Percentiles rank a stretch among this genome's conserved stretches.
These are phyloP conservation scores for Eumaeus atala DNA, from an alignment of 1,140 invertebrate genomes.

Conservation along the genomic window DNA sequence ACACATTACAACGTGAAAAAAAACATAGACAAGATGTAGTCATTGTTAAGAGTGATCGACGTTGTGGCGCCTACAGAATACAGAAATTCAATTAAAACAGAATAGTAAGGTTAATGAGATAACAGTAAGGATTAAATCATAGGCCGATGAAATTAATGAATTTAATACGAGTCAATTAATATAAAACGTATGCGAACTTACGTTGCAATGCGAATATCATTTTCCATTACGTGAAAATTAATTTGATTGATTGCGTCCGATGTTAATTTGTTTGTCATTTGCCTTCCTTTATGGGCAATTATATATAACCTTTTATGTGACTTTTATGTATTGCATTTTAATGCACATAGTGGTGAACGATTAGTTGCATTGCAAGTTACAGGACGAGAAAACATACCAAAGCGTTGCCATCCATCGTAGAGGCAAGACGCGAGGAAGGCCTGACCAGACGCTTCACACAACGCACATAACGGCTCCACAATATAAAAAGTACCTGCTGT, in stretches of 20 bases:
- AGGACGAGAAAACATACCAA: too few relatives aligned
- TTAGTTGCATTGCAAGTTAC: too few relatives aligned
- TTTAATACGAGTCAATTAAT: slow-evolving; percentile 1
- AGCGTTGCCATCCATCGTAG: too few relatives aligned
- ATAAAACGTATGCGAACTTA: not conserved
- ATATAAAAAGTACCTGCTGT: too few relatives aligned
- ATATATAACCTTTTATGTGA: not conserved
- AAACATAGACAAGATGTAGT: not conserved
- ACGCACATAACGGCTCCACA: too few relatives aligned
- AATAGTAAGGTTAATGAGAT: not conserved
- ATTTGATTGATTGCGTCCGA: slow-evolving; percentile 2
- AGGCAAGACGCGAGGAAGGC: too few relatives aligned
- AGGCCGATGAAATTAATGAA: slow-evolving; percentile 7
- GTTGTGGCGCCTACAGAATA: too few relatives aligned
- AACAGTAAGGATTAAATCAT: not conserved
- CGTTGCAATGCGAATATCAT: not conserved
- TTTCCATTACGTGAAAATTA: slow-evolving; percentile 9
- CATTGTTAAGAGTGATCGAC: not conserved
- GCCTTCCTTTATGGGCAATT: not conserved
- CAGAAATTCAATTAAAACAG: not conserved
- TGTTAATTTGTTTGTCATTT: not conserved
- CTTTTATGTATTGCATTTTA: too few relatives aligned
- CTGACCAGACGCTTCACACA: too few relatives aligned
- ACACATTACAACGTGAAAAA: not conserved
- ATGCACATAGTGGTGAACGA: too few relatives aligned